Percentiles rank a stretch among this genome's conserved stretches.
Conservation (phyloP, 2,888 invertebrate species). For the Caenorhabditis sulstoni region DNA sequence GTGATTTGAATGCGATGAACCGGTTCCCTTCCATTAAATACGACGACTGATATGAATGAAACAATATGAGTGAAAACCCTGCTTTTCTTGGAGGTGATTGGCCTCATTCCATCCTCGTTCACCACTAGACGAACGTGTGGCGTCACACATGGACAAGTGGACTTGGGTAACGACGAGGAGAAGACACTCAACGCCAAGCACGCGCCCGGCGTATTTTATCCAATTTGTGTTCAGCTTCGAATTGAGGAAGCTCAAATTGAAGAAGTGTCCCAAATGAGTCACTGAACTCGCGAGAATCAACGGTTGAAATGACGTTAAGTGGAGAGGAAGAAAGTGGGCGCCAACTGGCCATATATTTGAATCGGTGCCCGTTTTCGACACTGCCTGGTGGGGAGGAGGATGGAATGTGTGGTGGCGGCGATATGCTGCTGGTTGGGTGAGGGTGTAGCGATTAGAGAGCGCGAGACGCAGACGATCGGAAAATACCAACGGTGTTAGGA, state of each 20-base stretch:
- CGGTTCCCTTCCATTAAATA: slow-evolving; percentile 19
- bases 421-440: slow-evolving; percentile 16
- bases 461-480: slow-evolving; percentile 14
- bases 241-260: no score
- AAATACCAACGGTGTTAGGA: slow-evolving; percentile 18
- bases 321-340: no score
- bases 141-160: slow-evolving; percentile 21
- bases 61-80: slow-evolving; percentile 10
- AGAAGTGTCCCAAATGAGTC: no score
- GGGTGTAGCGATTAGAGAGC: slow-evolving; percentile 4
- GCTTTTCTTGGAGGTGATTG: slow-evolving; percentile 5
- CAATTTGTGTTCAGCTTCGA: no score
- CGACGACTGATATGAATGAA: slow-evolving; percentile 26
- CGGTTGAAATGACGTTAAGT: no score
- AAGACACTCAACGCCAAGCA: no score
- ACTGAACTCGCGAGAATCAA: no score
- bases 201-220: no score
- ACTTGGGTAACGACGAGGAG: neutral
- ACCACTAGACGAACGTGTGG: no score
- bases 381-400: neutral
- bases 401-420: neutral
- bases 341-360: neutral
- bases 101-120: slow-evolving; percentile 4
- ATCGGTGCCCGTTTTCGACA: neutral
- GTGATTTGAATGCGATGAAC: slow-evolving; percentile 53